A percentile compares a stretch with the other conserved stretches of the same genome.
These are phyloP conservation scores for Rotaria socialis DNA, from an alignment of 2,888 invertebrate species.

Conservation along the genomic window DNA sequence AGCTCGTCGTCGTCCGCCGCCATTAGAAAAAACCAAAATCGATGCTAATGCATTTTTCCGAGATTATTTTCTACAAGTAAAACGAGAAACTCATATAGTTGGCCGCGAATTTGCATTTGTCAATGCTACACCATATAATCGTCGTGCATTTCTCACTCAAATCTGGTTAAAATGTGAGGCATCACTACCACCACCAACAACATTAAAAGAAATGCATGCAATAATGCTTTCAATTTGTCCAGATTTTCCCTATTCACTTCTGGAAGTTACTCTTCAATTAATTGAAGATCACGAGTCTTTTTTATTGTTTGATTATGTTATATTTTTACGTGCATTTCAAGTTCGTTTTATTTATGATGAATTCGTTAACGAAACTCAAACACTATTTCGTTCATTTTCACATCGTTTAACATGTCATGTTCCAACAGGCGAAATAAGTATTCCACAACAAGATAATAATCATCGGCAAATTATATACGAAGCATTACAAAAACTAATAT, in stretches of 20 bases:
- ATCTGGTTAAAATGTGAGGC: conserved; percentile 2
- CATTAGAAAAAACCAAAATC: neutral
- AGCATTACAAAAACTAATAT: neutral
- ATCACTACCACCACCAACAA: neutral
- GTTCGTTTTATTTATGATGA: neutral
- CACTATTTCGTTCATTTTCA: conserved; percentile 11
- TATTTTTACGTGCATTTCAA: neutral
- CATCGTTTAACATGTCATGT: conserved; percentile 27
- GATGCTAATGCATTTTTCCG: neutral
- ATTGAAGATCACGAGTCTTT: neutral
- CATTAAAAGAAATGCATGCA: conserved; percentile 26
- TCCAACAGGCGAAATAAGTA: neutral
- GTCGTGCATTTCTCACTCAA: neutral
- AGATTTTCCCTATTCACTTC: neutral
- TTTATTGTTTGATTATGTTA: neutral
- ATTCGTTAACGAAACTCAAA: conserved; percentile 11
- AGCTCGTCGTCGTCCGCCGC: neutral
- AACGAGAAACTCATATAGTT: neutral
- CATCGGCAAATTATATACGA: neutral
- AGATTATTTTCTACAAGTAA: conserved; percentile 8
- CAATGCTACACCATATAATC: neutral
- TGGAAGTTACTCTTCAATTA: neutral
- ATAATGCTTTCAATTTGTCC: neutral
- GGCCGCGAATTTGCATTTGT: conserved; percentile 6
- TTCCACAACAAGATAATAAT: neutral